Percentiles rank a stretch among this genome's conserved stretches.
phyloP scores from a whole-genome alignment of 2,113 vertebrate genomes.

The Cygnus atratus region DNA sequence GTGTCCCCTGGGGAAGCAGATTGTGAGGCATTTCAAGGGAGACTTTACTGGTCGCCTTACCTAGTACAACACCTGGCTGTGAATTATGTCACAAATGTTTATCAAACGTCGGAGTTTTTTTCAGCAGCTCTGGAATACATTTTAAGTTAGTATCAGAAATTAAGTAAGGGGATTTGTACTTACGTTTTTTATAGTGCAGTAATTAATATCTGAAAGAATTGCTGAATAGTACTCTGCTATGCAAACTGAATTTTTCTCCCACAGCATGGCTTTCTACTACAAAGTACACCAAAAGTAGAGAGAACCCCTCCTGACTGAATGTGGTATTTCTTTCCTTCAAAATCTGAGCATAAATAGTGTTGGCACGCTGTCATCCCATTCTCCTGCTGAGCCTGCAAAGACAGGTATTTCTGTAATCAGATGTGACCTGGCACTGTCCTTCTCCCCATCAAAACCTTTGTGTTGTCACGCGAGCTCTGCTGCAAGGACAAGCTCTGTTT shows the following conservation, averaged over 20 bases:
- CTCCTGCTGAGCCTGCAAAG: background rate
- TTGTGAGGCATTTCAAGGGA: background rate
- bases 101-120: background rate
- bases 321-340: background rate
- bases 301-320: background rate
- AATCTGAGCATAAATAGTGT: background rate
- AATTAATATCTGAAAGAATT: background rate
- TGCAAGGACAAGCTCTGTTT: background rate
- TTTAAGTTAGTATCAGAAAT: background rate
- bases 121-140: background rate
- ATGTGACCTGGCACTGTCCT: background rate
- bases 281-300: background rate
- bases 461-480: background rate
- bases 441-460: background rate
- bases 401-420: background rate
- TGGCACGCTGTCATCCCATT: background rate
- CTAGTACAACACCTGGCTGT: background rate
- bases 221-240: background rate
- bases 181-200: background rate
- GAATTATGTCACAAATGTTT: background rate
- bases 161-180: background rate
- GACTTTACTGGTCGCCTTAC: background rate
- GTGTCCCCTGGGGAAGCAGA: background rate
- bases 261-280: background rate
- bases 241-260: background rate